These are phyloP conservation scores for Phenganax stokvisi DNA, from an alignment of 92 coral and sea anemone species.

Conservation along the genomic window DNA sequence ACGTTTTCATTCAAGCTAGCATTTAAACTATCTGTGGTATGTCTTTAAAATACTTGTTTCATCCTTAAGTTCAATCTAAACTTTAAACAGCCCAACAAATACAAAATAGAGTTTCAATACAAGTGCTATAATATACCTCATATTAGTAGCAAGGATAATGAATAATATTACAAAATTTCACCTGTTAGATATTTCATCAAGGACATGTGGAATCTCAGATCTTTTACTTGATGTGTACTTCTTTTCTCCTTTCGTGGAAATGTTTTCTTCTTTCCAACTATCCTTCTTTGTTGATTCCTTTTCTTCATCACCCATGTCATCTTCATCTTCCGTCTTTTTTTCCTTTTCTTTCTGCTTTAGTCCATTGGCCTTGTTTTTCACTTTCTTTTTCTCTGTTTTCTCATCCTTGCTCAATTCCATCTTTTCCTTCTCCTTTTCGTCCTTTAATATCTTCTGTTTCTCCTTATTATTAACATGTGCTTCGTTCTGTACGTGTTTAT, in stretches of 20 bases:
- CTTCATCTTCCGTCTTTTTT: conserved; percentile 12
- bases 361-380: neutral
- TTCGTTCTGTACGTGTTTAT: neutral
- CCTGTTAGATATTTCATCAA: neutral
- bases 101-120: too few species aligned
- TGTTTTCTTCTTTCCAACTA: conserved; percentile 29
- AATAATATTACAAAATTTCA: neutral
- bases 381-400: neutral
- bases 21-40: too few species aligned
- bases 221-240: conserved; percentile 21
- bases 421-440: neutral
- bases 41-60: too few species aligned
- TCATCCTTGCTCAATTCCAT: neutral
- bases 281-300: conserved; percentile 19
- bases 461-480: neutral
- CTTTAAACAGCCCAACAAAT: too few species aligned
- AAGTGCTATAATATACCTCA: too few species aligned
- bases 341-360: neutral
- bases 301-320: neutral
- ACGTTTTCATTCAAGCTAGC: too few species aligned
- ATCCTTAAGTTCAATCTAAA: too few species aligned
- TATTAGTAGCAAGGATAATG: too few species aligned
- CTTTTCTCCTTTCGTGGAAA: conserved; percentile 13
- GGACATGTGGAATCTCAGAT: conserved; percentile 22
- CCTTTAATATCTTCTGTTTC: neutral